Conservation (phyloP, 2,113 vertebrate genomes). For the Aplodontia rufa region DNA sequence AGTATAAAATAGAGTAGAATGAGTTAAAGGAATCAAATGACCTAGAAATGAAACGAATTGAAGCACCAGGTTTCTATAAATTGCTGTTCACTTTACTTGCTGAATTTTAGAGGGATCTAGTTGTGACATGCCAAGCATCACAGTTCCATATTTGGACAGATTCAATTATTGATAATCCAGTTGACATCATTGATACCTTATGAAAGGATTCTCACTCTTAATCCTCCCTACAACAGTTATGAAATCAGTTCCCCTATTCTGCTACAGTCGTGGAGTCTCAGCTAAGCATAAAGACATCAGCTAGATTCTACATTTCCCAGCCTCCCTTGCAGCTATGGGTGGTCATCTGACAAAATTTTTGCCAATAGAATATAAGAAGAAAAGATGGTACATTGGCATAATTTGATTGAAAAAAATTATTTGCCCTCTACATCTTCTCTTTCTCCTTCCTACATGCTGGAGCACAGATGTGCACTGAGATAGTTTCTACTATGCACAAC, state of each 20-base stretch:
- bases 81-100: not conserved
- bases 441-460: not conserved
- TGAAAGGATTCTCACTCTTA: constrained; percentile 9
- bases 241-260: not conserved
- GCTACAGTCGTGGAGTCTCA: not conserved
- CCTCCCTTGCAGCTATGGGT: not conserved
- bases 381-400: not conserved
- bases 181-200: not conserved
- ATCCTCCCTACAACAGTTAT: not conserved
- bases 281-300: not conserved
- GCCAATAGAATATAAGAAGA: not conserved
- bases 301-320: not conserved
- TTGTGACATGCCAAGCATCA: not conserved
- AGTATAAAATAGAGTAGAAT: not conserved
- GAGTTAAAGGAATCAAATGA: constrained; percentile 13
- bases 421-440: not conserved
- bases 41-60: not conserved
- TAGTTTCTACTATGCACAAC: not conserved
- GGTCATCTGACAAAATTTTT: constrained; percentile 1
- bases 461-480: not conserved
- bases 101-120: not conserved
- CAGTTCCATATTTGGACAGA: not conserved
- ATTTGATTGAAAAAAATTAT: not conserved
- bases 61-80: not conserved
- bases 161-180: not conserved